Evolutionary conservation across 2,113 vertebrate genomes (phyloP), one percentile per base, ranked within the genome.

Genomic region (Chaenocephalus aceratus): DNA sequence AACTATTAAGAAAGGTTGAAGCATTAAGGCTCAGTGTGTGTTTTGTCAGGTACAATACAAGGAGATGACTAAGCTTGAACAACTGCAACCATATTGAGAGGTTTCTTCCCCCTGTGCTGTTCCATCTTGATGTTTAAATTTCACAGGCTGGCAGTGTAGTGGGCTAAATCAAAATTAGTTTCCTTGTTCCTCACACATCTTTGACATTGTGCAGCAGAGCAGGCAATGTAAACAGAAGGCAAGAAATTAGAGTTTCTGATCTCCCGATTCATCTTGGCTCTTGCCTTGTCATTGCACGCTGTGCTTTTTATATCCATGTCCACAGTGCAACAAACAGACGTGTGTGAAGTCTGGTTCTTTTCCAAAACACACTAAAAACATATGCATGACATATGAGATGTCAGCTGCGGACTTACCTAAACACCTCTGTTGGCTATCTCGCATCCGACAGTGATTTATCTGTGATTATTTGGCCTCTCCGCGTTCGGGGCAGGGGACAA

Each of bases 391-490:
- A 80, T 78, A 73, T 79, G 81, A 87, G 84, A 86, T 45, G 74
- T 74, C 68, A 69, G 76, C 79, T 78, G 83, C 83, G 52, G 63
- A 21, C 73, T 83, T 80, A 77, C 69, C 70, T 77, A 87, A 90
- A 87, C 85, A 86, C 80, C 76, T 86, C 76, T 74, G 73, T 88
- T 80, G 86, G 77, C 80, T 83, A 91, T 88, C 88, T 88, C 15
- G 82, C 77, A 87, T 89, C 85, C 88, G 84, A 81, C 87, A 67
- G 75, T 93, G 90, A 94, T 94, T 91, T 86, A 90, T 93, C 86
- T 81, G 48, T 89, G 86, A 92, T 92, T 92, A 83, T 90, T 89
- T 91, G 77, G 86, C 84, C 74, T 86, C 76, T 75, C 63, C 41
- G 73, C 62, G 3, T 80, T 59, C 0, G 46, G 65, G 79, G 84